Conservation (phyloP, 1,140 invertebrate species). For the Drosophila nebulosa region DNA sequence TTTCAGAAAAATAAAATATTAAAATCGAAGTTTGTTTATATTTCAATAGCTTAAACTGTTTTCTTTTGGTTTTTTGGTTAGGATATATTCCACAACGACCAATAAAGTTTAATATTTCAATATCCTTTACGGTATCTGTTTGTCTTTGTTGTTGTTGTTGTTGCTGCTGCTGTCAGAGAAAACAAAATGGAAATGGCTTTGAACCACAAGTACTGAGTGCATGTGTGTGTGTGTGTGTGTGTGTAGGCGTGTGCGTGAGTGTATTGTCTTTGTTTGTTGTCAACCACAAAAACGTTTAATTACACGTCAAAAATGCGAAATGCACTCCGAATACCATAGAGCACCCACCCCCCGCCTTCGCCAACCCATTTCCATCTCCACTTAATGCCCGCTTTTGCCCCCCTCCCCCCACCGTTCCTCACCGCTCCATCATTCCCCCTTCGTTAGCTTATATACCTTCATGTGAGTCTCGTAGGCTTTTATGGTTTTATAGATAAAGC, state of each 20-base stretch:
- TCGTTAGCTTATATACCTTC: too few species aligned
- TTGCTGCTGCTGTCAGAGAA: neutral
- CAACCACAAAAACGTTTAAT: slow-evolving; percentile 55
- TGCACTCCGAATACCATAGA: slow-evolving; percentile 14
- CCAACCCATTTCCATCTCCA: too few species aligned
- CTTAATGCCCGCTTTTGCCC: neutral
- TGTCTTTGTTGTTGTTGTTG: neutral
- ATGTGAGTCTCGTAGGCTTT: slow-evolving; percentile 24
- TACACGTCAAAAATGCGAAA: slow-evolving; percentile 57
- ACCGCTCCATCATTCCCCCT: too few species aligned
- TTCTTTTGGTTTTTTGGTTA: too few species aligned
- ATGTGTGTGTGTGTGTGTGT: neutral
- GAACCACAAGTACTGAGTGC: slow-evolving; percentile 39
- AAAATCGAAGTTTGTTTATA: too few species aligned
- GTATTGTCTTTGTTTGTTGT: slow-evolving; percentile 23
- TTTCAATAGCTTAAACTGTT: too few species aligned
- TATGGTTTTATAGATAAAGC: slow-evolving; percentile 51
- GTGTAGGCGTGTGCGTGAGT: neutral
- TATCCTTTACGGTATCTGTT: neutral
- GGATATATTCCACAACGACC: too few species aligned
- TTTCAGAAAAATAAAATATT: too few species aligned
- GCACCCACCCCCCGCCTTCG: neutral
- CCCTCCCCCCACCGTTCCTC: neutral
- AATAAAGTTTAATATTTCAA: neutral
- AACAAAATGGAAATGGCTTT: slow-evolving; percentile 32